These are phyloP conservation scores for Egretta garzetta DNA, from an alignment of 2,113 vertebrate species.

Conservation along the genomic window DNA sequence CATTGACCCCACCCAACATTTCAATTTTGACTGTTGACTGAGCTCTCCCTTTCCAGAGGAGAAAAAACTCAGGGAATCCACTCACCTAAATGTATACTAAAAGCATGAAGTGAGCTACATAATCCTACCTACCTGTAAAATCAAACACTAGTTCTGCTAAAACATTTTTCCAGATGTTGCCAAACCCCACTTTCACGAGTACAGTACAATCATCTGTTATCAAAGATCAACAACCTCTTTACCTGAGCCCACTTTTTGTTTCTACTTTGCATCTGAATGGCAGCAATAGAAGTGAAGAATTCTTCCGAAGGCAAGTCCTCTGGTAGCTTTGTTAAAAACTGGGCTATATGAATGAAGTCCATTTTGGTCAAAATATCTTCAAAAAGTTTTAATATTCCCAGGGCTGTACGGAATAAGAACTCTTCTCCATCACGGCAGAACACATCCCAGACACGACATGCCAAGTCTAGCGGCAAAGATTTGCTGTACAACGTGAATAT, in stretches of 20 bases:
- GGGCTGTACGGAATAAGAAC: constrained; percentile 92
- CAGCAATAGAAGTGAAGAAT: constrained; percentile 86
- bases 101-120: background rate
- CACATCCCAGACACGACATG: constrained; percentile 95
- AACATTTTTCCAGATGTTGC: background rate
- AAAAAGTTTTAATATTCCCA: constrained; percentile 90
- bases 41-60: background rate
- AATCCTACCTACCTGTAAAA: background rate
- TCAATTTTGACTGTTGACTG: background rate
- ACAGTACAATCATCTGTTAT: background rate
- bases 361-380: constrained; percentile 90
- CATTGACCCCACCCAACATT: background rate
- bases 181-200: background rate
- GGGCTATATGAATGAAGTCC: constrained; percentile 98
- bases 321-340: constrained; percentile 93
- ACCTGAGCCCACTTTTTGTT: constrained; percentile 95
- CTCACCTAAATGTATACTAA: background rate
- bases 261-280: constrained; percentile 90
- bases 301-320: constrained; percentile 86
- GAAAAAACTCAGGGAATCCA: background rate
- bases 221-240: background rate
- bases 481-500: constrained; percentile 97
- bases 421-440: constrained; percentile 95
- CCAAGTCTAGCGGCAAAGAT: constrained; percentile 91
- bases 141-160: background rate